These are phyloP conservation scores for Bolinopsis microptera DNA, from an alignment of 37 sponge, comb jelly and placozoan species.

Conservation along the genomic window DNA sequence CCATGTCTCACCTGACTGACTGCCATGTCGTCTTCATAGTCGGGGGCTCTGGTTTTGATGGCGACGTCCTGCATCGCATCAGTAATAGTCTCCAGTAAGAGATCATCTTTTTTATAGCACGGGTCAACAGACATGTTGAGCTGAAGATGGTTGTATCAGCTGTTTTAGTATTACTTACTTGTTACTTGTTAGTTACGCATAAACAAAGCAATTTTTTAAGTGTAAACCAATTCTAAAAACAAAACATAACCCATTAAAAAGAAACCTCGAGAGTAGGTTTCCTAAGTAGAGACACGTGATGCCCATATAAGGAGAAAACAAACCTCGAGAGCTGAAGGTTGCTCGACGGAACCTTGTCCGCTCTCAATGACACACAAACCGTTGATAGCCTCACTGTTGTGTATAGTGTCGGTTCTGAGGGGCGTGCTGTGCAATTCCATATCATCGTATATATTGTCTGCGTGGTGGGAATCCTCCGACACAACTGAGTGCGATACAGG, in stretches of 20 bases:
- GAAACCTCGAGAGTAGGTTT: too few species aligned
- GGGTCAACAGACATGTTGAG: constrained; percentile 47
- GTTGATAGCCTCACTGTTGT: constrained; percentile 24
- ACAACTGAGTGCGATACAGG: constrained; percentile 50
- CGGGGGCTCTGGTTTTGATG: neutral
- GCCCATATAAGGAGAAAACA: too few species aligned
- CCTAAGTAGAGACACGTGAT: too few species aligned
- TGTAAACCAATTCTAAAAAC: too few species aligned
- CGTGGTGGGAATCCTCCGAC: constrained; percentile 61
- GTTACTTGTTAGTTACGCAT: too few species aligned
- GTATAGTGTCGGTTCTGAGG: constrained; percentile 4
- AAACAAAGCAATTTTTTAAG: too few species aligned
- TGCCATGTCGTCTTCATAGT: constrained; percentile 45
- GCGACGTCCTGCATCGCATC: constrained; percentile 59
- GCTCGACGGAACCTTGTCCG: constrained; percentile 51
- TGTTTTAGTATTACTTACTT: too few species aligned
- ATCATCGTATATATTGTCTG: constrained; percentile 44
- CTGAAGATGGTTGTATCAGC: neutral
- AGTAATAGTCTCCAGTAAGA: constrained; percentile 45
- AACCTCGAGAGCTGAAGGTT: constrained; percentile 32
- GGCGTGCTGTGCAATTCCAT: constrained; percentile 55
- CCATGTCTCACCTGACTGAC: constrained; percentile 65
- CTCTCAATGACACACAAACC: constrained; percentile 66
- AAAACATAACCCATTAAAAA: too few species aligned
- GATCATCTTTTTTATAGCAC: constrained; percentile 36